Percentiles rank a stretch among this genome's conserved stretches.
Conservation (phyloP, 1,140 invertebrate species). For the Rhagoletis zephyria region DNA sequence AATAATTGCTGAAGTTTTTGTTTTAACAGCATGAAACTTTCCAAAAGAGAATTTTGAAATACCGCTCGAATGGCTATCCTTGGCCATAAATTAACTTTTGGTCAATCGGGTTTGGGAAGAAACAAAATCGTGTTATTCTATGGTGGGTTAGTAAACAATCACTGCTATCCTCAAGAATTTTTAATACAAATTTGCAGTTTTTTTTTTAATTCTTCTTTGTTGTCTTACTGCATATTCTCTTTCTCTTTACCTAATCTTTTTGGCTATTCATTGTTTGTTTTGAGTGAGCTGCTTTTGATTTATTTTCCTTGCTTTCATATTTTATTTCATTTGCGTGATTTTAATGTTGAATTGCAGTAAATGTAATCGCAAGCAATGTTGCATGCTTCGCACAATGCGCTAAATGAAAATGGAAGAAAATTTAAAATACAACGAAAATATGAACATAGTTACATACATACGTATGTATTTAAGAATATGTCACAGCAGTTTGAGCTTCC, state of each 20-base stretch:
- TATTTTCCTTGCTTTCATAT: slow-evolving; percentile 18
- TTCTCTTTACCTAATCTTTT: background rate
- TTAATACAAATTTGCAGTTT: background rate
- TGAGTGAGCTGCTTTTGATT: slow-evolving; percentile 19
- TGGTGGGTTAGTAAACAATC: too few species aligned
- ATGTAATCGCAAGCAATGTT: background rate
- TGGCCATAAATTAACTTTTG: too few species aligned
- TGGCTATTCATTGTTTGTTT: background rate
- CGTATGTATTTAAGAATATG: background rate
- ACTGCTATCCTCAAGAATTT: background rate
- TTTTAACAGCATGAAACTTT: too few species aligned
- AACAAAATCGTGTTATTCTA: too few species aligned
- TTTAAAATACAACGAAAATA: background rate
- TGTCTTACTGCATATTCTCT: background rate
- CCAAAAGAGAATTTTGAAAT: too few species aligned
- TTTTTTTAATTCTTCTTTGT: background rate
- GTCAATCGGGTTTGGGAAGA: too few species aligned
- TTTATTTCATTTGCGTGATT: slow-evolving; percentile 48
- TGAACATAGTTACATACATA: too few species aligned
- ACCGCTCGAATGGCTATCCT: too few species aligned
- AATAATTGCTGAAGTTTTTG: too few species aligned
- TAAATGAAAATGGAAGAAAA: slow-evolving; percentile 22
- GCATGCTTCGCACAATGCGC: slow-evolving; percentile 2
- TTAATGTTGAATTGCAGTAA: slow-evolving; percentile 25
- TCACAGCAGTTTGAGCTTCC: background rate